These are phyloP conservation scores for Pheucticus melanocephalus DNA, from an alignment of 2,113 vertebrate species.

Conservation along the genomic window DNA sequence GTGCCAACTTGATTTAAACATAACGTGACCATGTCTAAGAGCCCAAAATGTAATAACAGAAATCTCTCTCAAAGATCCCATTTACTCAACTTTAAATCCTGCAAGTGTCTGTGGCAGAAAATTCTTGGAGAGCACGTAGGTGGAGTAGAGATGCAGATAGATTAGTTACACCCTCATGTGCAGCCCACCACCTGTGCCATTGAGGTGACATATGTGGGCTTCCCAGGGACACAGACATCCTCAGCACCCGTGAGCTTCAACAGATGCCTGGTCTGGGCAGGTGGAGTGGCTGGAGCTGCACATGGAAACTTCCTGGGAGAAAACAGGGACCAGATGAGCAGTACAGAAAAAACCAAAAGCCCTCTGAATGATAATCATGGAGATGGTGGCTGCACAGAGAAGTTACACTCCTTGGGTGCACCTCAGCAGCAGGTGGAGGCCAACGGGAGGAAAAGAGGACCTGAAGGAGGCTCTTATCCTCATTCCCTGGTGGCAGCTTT, in stretches of 20 bases:
- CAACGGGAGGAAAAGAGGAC: background rate
- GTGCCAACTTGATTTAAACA: background rate
- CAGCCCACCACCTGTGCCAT: background rate
- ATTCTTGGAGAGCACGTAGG: background rate
- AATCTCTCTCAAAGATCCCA: background rate
- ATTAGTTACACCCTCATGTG: background rate
- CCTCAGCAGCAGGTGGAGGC: background rate
- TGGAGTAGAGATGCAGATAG: background rate
- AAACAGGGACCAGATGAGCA: background rate
- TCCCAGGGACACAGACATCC: background rate
- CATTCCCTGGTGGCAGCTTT: background rate
- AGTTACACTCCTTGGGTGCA: fast-evolving
- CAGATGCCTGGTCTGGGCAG: background rate
- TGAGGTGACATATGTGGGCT: background rate
- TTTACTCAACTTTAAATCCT: background rate
- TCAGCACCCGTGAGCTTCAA: fast-evolving
- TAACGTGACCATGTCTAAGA: background rate
- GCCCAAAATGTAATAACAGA: background rate
- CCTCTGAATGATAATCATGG: background rate
- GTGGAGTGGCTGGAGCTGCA: background rate
- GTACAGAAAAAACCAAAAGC: background rate
- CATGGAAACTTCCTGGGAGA: background rate
- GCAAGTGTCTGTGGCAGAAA: background rate
- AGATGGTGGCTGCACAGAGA: background rate
- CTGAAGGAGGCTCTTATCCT: background rate